phyloP scores from a whole-genome alignment of 2,888 invertebrate species.

The Amorpha juglandis region DNA sequence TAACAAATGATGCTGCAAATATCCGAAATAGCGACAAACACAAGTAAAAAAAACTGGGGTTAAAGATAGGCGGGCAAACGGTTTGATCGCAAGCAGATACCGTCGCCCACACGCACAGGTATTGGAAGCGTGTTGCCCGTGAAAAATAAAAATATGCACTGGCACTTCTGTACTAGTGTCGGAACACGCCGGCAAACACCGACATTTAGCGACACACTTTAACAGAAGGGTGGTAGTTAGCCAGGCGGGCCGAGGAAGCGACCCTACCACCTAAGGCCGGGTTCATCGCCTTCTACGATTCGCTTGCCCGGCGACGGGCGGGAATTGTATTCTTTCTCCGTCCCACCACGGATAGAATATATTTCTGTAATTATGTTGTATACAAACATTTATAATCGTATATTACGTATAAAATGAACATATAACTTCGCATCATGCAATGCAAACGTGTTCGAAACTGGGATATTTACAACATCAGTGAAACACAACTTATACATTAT shows the following conservation, averaged over 20 bases:
- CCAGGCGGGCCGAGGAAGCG: conserved; percentile 23
- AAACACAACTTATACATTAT: neutral
- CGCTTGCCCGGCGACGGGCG: conserved; percentile 34
- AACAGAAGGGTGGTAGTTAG: conserved; percentile 21
- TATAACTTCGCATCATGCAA: neutral
- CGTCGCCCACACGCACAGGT: neutral
- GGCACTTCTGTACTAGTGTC: conserved; percentile 19
- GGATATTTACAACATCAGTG: neutral
- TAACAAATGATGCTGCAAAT: neutral
- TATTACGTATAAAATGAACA: neutral
- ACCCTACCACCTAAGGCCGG: conserved; percentile 31
- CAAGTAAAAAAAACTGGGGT: neutral
- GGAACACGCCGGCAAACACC: neutral
- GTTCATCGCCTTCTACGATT: conserved; percentile 37
- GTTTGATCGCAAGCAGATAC: neutral
- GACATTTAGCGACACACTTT: neutral
- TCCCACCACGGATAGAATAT: conserved; percentile 33
- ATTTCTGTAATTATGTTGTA: conserved; percentile 4
- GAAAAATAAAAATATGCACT: conserved; percentile 4
- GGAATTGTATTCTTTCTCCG: conserved; percentile 36
- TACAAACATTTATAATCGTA: neutral
- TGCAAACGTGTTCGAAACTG: neutral
- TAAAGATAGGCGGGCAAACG: neutral
- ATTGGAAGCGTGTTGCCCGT: neutral
- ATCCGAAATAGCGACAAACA: neutral